Conservation (phyloP, 2,113 vertebrate species). For the Gymnorhina tibicen region DNA sequence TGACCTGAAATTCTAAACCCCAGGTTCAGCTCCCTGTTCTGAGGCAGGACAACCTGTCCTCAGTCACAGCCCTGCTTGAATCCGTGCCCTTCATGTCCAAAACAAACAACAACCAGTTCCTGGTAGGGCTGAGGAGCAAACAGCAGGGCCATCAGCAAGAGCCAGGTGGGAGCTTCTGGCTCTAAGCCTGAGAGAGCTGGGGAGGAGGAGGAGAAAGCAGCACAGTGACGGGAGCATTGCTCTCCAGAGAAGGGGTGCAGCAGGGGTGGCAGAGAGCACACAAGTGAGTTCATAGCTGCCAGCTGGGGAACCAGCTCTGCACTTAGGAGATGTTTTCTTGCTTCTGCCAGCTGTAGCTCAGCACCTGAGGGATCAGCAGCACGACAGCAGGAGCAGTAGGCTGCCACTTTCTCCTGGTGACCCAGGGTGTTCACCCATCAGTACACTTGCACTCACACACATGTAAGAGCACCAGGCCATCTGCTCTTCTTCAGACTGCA, state of each 20-base stretch:
- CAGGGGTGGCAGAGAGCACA: neutral
- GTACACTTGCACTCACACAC: neutral
- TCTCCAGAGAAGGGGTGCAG: neutral
- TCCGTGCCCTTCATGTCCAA: neutral
- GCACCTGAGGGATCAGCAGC: neutral
- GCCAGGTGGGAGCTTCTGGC: neutral
- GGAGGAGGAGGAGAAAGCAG: neutral
- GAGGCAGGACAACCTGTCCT: slow-evolving; percentile 1
- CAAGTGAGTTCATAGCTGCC: neutral
- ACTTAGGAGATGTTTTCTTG: neutral
- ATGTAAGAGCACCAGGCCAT: neutral
- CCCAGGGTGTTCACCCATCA: neutral
- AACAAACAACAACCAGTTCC: neutral
- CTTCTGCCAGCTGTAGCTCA: neutral
- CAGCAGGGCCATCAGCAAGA: neutral
- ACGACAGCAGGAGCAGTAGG: neutral
- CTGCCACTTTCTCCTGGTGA: neutral
- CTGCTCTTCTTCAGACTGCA: neutral
- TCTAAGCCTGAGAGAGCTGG: neutral
- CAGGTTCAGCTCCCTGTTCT: neutral
- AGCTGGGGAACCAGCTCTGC: neutral
- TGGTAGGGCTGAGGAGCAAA: neutral
- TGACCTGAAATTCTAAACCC: neutral
- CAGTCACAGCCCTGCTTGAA: neutral
- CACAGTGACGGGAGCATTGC: neutral